Percentiles rank a stretch among this genome's conserved stretches.
phyloP scores from a whole-genome alignment of 30 jellyfish, hydroid and myxozoan genomes.

The Hydractinia echinata region DNA sequence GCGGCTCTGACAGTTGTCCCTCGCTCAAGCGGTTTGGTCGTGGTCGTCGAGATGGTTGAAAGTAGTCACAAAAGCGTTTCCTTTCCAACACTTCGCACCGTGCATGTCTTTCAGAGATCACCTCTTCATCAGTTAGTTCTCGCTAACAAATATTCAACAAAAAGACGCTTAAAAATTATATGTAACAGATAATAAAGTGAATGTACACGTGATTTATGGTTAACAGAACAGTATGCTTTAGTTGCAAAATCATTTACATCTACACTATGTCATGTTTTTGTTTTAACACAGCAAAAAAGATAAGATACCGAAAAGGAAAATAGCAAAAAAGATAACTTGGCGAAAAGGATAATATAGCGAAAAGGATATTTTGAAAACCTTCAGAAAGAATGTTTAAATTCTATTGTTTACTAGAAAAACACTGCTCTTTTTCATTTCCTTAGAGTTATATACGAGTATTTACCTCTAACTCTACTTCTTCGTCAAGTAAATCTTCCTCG shows the following conservation, averaged over 20 bases:
- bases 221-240: too few species aligned
- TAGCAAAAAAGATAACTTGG: too few species aligned
- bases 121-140: slow-evolving; percentile 62
- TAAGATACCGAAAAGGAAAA: too few species aligned
- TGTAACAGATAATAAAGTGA: too few species aligned
- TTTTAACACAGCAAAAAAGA: too few species aligned
- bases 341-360: too few species aligned
- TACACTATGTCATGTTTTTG: too few species aligned
- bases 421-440: not conserved
- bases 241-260: too few species aligned
- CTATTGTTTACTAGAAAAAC: too few species aligned
- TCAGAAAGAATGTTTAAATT: too few species aligned
- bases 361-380: too few species aligned
- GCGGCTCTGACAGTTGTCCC: slow-evolving; percentile 92
- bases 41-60: slow-evolving; percentile 70
- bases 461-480: slow-evolving; percentile 37
- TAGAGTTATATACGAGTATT: not conserved
- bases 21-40: slow-evolving; percentile 74
- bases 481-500: slow-evolving; percentile 24
- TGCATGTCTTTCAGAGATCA: slow-evolving; percentile 74
- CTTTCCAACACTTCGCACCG: slow-evolving; percentile 74
- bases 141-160: slow-evolving; percentile 28
- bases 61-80: slow-evolving; percentile 65
- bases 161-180: not conserved
- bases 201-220: too few species aligned